These are phyloP conservation scores for Drosophila ercepeae DNA, from an alignment of 1,140 invertebrate genomes.

Conservation along the genomic window DNA sequence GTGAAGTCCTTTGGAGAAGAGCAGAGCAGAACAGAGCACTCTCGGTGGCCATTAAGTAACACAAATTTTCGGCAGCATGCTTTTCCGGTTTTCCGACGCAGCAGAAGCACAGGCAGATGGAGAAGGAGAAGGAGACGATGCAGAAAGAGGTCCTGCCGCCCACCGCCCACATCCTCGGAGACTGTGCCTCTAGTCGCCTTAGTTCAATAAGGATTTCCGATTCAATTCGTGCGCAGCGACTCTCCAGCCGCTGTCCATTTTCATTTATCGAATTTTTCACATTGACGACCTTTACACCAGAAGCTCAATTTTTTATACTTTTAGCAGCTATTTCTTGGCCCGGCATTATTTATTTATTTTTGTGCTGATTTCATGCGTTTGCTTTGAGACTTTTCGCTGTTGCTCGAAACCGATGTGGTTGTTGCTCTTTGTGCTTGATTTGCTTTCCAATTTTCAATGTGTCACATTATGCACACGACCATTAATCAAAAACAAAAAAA, in stretches of 20 bases:
- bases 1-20: constrained; percentile 2
- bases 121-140: not conserved
- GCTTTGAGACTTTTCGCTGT: constrained; percentile 57
- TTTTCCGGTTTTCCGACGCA: constrained; percentile 73
- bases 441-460: constrained; percentile 82
- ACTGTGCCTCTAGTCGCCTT: constrained; percentile 44
- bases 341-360: constrained; percentile 44
- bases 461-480: constrained; percentile 78
- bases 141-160: constrained; percentile 1
- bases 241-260: constrained; percentile 59
- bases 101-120: not conserved
- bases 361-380: constrained; percentile 77
- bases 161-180: constrained; percentile 32
- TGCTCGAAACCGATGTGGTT: not conserved
- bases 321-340: constrained; percentile 59
- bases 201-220: constrained; percentile 82
- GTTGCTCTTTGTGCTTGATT: constrained; percentile 76
- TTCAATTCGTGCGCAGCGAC: constrained; percentile 75
- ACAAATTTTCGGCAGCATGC: constrained; percentile 76
- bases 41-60: constrained; percentile 69
- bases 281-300: constrained; percentile 72
- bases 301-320: constrained; percentile 77
- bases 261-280: constrained; percentile 80
- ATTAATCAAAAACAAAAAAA: constrained; percentile 76
- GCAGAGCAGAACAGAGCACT: constrained; percentile 29